Base-by-base conservation (phyloP, 1,140 invertebrate species). In the Mya arenaria region DNA sequence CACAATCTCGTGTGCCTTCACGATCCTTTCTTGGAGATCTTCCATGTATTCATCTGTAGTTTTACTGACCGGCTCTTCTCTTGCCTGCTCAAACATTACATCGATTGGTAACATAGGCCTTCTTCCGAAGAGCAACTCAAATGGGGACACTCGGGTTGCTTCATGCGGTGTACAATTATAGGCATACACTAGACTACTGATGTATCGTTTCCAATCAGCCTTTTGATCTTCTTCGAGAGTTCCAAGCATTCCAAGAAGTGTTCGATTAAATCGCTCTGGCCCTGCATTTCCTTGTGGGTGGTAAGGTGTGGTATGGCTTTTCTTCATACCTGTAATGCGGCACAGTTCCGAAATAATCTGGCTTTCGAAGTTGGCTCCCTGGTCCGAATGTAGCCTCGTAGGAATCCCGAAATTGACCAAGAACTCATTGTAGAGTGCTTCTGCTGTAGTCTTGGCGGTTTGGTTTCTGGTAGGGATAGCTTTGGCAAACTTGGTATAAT, bases 291-390 rank as follows among this genome's bases (percentile, higher is more conserved):
- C 63, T 39, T 41, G 32, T 6, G 79, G 72, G 28, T 85, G 80
- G 34, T 73, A 85, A 1, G 84, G 81, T 4, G 63, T 83, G 1
- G 84, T 85, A 6, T 79, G 39, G 17, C 36, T 60, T 23, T 85
- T 77, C 39, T 82, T 32, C 13, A 78, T 79, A 28, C 80, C 80
- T 58, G 48, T 36, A 19, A 84, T 17, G 25, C 62, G 23, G 30
- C 77, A 84, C 19, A 84, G 37, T 32, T 84, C 83, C 28, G 52
- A 69, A 23, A 84, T n/a, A n/a, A n/a, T n/a, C n/a, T n/a, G n/a
- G n/a, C n/a, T n/a, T n/a, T n/a, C n/a, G n/a, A n/a, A n/a, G n/a
- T n/a, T n/a, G n/a, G n/a, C n/a, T n/a, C n/a, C n/a, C n/a, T n/a
- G n/a, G n/a, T n/a, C n/a, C n/a, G n/a, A n/a, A n/a, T n/a, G n/a